phyloP scores from a whole-genome alignment of 2,113 vertebrate genomes.

The Chroicocephalus ridibundus region DNA sequence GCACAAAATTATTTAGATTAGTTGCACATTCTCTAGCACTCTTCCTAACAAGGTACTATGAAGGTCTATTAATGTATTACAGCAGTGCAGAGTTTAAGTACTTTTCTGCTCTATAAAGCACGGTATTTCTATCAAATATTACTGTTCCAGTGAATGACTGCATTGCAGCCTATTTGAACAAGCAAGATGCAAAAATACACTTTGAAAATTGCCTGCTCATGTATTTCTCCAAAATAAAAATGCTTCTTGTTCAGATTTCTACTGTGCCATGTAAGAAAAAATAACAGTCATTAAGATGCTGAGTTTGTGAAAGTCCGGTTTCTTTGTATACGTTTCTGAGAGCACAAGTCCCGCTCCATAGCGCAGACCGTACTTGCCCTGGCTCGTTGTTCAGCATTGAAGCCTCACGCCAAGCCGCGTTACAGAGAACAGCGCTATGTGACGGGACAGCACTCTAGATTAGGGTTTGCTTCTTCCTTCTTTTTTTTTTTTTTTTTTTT shows the following conservation, averaged over 20 bases:
- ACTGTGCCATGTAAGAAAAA: not conserved
- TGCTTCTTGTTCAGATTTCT: not conserved
- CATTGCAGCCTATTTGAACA: not conserved
- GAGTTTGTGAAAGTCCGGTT: not conserved
- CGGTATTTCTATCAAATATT: not conserved
- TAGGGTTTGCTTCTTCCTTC: not conserved
- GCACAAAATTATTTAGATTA: not conserved
- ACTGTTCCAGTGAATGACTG: not conserved
- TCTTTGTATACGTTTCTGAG: not conserved
- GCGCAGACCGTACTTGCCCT: not conserved
- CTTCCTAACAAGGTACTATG: not conserved
- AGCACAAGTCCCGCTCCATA: not conserved
- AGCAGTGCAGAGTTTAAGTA: not conserved
- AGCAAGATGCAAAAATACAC: not conserved
- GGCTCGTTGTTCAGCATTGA: not conserved
- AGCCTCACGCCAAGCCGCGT: not conserved
- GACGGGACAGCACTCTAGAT: not conserved
- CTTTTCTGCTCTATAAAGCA: not conserved
- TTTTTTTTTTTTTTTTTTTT: not conserved
- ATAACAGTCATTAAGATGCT: not conserved
- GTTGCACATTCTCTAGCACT: not conserved
- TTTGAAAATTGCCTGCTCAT: not conserved
- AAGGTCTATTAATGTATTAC: not conserved
- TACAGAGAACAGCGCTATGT: not conserved
- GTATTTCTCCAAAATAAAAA: not conserved